Percentiles rank a stretch among this genome's conserved stretches.
These are phyloP conservation scores for Chelonoidis abingdonii DNA, from an alignment of 2,113 vertebrate species.

Conservation along the genomic window DNA sequence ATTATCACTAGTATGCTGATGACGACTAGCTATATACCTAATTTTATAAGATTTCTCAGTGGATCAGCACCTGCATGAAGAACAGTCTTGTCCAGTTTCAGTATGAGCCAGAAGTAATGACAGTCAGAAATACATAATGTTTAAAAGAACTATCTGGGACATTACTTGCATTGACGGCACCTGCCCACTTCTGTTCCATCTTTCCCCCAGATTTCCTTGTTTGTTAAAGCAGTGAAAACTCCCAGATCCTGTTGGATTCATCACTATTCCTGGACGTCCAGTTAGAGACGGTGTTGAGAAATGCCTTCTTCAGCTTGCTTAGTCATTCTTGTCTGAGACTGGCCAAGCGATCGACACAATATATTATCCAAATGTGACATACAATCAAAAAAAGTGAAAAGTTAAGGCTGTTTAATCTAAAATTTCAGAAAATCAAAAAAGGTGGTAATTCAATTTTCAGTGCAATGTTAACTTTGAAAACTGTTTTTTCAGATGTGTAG, in stretches of 20 bases:
- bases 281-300: background rate
- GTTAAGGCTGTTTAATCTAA: background rate
- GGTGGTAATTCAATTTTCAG: background rate
- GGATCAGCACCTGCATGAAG: background rate
- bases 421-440: background rate
- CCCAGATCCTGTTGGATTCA: background rate
- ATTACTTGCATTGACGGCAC: background rate
- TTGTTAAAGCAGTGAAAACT: background rate
- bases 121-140: background rate
- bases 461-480: background rate
- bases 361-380: too few species aligned
- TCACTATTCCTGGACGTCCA: background rate
- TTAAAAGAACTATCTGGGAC: background rate
- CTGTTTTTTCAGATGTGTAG: background rate
- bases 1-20: background rate
- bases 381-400: too few species aligned
- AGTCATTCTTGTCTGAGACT: background rate
- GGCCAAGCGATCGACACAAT: background rate
- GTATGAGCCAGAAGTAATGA: background rate
- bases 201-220: background rate
- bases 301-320: background rate
- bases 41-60: background rate
- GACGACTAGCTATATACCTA: background rate
- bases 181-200: background rate
- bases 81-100: background rate